Base-by-base conservation (phyloP, 2,797 vertebrate species). In the Gambelia wislizenii region DNA sequence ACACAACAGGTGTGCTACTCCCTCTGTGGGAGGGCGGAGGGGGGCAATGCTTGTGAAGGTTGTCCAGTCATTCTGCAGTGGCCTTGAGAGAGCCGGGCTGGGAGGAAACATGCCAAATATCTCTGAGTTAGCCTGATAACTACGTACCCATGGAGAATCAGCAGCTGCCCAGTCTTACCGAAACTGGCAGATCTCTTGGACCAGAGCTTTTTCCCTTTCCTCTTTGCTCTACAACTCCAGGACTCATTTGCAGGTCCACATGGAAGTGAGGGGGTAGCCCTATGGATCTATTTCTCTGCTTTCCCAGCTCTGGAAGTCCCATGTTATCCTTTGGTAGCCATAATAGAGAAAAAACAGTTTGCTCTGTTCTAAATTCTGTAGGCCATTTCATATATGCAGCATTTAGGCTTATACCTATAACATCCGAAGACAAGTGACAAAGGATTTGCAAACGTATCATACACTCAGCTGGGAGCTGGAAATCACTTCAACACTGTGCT, bases 121-220 rank as follows among this genome's bases (percentile, higher is more conserved):
- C n/a, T 64, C 86, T 87, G 89, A 90, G 75, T 87, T 81, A 84
- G 42, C n/a, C 42, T 74, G 89, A 87, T 87, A 90, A 87, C 7
- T 33, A 44, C 74, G 8, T n/a, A n/a, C n/a, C n/a, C 7, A 33
- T 27, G 47, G 49, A 77, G 74, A 69, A 59, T 13, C 25, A 1
- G 20, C 16, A 54, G 27, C 76, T 84, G 67, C 9, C 61, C 0
- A 2, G 12, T 90, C 80, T n/a, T 36, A 74, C 42, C 7, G 25
- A 30, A 59, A 49, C 14, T 2, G 13, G 39, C 52, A 64, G 52
- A 4, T 33, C 16, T 20, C 14, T 2, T 7, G 80, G 80, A 64
- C 1, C 0, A 52, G 20, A 52, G 16, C 33, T 8, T 0, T n/a
- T 33, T 22, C 33, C 56, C 1, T 20, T 59, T 6, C 20, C 20